A percentile compares a stretch with the other conserved stretches of the same genome.
Conservation (phyloP, 1,140 invertebrate genomes). For the Plectrocnemia conspersa region DNA sequence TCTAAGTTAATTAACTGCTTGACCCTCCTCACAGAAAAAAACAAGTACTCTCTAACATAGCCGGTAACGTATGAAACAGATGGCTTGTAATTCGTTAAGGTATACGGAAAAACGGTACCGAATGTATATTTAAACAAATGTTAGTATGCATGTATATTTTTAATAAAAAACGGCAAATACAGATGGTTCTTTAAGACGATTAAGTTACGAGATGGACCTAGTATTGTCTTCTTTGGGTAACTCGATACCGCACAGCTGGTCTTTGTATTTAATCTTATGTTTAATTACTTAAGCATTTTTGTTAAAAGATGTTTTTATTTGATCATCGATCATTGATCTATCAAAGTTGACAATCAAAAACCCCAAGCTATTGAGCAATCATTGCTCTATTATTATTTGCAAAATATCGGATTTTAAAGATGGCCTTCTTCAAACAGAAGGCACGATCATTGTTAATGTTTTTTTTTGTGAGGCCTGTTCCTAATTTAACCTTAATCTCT, state of each 20-base stretch:
- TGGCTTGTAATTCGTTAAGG: slow-evolving; percentile 25
- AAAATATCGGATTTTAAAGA: slow-evolving; percentile 11
- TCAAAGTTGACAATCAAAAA: slow-evolving; percentile 2
- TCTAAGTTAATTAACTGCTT: too few relatives aligned
- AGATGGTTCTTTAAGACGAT: slow-evolving; percentile 20
- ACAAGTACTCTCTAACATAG: too few relatives aligned
- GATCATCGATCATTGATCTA: slow-evolving; percentile 12
- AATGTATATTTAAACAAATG: background rate
- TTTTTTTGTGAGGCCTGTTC: background rate
- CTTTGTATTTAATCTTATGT: too few relatives aligned
- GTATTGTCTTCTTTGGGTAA: slow-evolving; percentile 11
- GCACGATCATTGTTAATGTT: slow-evolving; percentile 10
- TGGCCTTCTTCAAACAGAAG: background rate
- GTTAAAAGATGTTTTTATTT: slow-evolving; percentile 17
- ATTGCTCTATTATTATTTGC: background rate
- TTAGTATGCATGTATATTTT: background rate
- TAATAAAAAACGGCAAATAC: slow-evolving; percentile 4
- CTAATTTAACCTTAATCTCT: slow-evolving; percentile 29
- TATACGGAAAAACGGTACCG: slow-evolving; percentile 9
- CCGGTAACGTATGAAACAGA: slow-evolving; percentile 26
- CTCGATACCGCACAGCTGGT: slow-evolving; percentile 4
- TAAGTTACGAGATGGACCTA: background rate
- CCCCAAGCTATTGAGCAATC: slow-evolving; percentile 6
- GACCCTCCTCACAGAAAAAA: too few relatives aligned
- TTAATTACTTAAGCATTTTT: slow-evolving; percentile 21